Percentiles rank a stretch among this genome's conserved stretches.
These are phyloP conservation scores for Heliocidaris tuberculata DNA, from an alignment of 35 echinoderm and acorn worm genomes.

Conservation along the genomic window DNA sequence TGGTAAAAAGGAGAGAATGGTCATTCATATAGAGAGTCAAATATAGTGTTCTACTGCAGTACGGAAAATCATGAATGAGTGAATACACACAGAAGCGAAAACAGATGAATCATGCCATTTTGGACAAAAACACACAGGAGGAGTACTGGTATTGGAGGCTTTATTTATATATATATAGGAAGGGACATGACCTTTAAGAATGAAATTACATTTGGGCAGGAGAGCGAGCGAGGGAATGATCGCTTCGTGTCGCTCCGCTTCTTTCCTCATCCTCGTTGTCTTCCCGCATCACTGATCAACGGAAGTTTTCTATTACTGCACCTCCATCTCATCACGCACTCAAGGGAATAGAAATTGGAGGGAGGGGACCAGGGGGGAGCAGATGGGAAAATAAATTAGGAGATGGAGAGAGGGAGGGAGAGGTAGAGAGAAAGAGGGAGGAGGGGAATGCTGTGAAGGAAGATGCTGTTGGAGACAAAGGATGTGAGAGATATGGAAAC, in stretches of 20 bases:
- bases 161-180: neutral
- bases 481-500: neutral
- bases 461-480: neutral
- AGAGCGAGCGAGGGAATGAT: neutral
- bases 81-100: neutral
- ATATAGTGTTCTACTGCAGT: neutral
- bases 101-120: neutral
- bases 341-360: neutral
- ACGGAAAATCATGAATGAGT: neutral
- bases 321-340: slow-evolving; percentile 18
- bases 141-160: neutral
- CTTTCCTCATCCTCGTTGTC: slow-evolving; percentile 20
- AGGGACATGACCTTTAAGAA: slow-evolving; percentile 16
- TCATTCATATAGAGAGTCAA: neutral
- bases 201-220: slow-evolving; percentile 26
- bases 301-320: slow-evolving; percentile 30
- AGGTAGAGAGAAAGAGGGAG: neutral
- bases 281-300: slow-evolving; percentile 35
- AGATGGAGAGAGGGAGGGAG: neutral
- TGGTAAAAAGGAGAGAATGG: neutral
- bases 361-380: neutral
- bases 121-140: neutral
- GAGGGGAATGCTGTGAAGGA: neutral
- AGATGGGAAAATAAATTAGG: neutral
- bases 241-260: neutral